Conservation (phyloP, 2,113 vertebrate genomes). For the Ramphastos sulfuratus region DNA sequence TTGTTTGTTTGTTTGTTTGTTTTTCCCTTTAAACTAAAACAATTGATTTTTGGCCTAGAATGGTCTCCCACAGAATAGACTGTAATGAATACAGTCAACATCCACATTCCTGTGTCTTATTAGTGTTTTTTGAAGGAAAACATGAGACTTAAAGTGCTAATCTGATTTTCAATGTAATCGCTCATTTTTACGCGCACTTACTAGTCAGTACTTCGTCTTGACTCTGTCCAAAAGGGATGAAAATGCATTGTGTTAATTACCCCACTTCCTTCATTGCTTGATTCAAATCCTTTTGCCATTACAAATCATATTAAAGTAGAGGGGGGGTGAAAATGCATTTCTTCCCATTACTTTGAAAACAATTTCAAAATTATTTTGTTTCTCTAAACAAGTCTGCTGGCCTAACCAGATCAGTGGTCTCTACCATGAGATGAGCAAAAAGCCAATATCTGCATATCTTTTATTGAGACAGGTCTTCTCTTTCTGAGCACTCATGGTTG, state of each 20-base stretch:
- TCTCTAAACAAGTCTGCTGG: background rate
- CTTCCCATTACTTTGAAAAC: background rate
- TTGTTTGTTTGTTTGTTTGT: background rate
- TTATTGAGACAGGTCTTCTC: background rate
- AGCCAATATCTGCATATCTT: background rate
- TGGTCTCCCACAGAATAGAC: background rate
- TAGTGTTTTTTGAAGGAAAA: conserved; percentile 3
- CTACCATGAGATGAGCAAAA: background rate
- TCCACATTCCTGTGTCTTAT: background rate
- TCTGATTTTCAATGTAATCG: background rate
- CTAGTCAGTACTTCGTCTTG: background rate
- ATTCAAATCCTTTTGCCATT: background rate
- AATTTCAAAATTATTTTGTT: background rate
- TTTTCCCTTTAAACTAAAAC: background rate
- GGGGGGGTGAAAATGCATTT: background rate
- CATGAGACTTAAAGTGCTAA: background rate
- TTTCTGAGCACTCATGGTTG: background rate
- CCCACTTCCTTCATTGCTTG: background rate
- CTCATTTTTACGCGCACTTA: background rate
- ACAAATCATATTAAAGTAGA: background rate
- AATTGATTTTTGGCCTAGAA: conserved; percentile 16
- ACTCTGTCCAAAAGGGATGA: background rate
- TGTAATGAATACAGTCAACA: background rate
- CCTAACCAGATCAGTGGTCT: background rate
- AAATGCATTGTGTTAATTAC: background rate